Base-by-base conservation (phyloP, 2,888 invertebrate species). In the Cephalotes varians region DNA sequence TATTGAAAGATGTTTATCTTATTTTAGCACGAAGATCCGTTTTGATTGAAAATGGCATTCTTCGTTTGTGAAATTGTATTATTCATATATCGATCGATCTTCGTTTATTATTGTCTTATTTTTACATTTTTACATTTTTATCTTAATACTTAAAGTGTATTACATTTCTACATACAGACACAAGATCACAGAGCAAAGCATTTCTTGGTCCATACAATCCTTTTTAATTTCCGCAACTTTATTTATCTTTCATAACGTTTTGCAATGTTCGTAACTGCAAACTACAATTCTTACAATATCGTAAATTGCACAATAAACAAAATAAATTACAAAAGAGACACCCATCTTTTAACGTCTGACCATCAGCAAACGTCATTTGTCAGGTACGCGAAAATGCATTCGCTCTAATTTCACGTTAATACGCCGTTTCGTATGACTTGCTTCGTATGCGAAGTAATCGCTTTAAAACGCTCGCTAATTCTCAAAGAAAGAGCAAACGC, bases 401-500 rank as follows among this genome's bases (percentile, higher is more conserved):
- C n/a, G 77, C 18, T 77, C 44, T 69, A 69, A 56, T 69, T 79
- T 34, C 44, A 44, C 34, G 77, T 69, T 37, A 69, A 49, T 74
- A 40, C 49, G 74, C 44, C 40, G 56, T 40, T 40, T 67, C 56
- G 56, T 69, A 25, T n/a, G 54, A 69, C 34, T 79, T 67, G 69
- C 77, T 58, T 79, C 58, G 77, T 69, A 79, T 69, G 77, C 69
- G 34, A 69, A 56, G 69, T 79, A 79, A 79, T 79, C 77, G 69
- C 44, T 79, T 79, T 79, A 79, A 77, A 79, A 44, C 69, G 44
- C 56, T 56, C 56, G 56, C 34, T 69, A 79, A 79, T 79, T 69
- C 67, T 79, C 77, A 79, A 79, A 79, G 77, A 79, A 79, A 79
- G 77, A 79, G 69, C 69, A 79, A 79, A 79, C 77, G 69, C 44